Evolutionary conservation across 1,140 invertebrate genomes (phyloP), one percentile per base, ranked within the genome.

Genomic region (Wiebesia pumilae): DNA sequence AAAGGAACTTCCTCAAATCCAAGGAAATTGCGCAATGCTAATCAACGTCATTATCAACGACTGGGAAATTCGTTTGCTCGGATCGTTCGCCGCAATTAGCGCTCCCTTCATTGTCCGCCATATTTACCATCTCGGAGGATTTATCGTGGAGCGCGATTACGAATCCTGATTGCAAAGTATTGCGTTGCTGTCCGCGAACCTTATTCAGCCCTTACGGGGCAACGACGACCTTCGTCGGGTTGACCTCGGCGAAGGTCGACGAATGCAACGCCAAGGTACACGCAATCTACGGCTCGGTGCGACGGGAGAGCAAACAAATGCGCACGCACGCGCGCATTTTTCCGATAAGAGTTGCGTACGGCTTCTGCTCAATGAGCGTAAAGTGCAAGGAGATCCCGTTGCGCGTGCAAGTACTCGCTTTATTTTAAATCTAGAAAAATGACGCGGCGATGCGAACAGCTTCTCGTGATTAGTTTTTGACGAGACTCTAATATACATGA

Each of bases 151-250:
- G 67, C 65, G 35, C 62, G 24, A 33, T 43, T 19, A 35, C 35
- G 47, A 27, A 79, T 71, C 77, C 47, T 78, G 77, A 85, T 85
- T 85, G 83, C 77, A 80, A 85, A 80, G 83, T 80, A 84, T 84
- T 83, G 83, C 71, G 67, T 24, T 51, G 9, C 83, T 51, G 82
- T 54, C 82, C 35, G 33, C 33, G 47, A 38, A 27, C n/a, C 40
- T 83, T 75, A 30, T 73, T 38, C 54, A 43, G 54, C 54, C 73
- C 73, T 78, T 65, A 54, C 58, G 47, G 27, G 40, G 73, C 65
- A 67, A 16, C 35, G 27, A 14, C 67, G 78, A 79, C 83, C 77
- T 80, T 85, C 77, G 58, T 0, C 19, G 27, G 43, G 47, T 82
- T 71, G 73, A 84, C 83, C 83, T 84, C 73, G 75, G n/a, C 12